phyloP scores from a whole-genome alignment of 1,140 invertebrate genomes.

The Scaptomyza pallida region DNA sequence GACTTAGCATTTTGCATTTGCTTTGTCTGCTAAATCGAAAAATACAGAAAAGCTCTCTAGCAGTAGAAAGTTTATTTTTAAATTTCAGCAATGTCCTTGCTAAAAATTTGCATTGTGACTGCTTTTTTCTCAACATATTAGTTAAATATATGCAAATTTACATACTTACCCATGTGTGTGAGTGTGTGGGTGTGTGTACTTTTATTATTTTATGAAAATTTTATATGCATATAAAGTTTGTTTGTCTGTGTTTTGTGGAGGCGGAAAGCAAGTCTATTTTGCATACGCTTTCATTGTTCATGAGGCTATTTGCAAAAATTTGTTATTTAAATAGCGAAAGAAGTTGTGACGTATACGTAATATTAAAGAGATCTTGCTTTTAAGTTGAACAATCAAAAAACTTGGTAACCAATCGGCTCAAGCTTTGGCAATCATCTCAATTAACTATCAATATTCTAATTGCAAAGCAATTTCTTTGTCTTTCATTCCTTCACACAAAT shows the following conservation, averaged over 20 bases:
- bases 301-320: conserved; percentile 48
- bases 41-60: conserved; percentile 27
- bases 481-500: conserved; percentile 1
- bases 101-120: conserved; percentile 56
- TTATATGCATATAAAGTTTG: conserved; percentile 44
- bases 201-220: conserved; percentile 79
- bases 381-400: too few relatives aligned
- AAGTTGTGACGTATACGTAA: conserved; percentile 49
- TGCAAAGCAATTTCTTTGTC: background rate
- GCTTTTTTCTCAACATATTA: conserved; percentile 25
- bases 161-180: conserved; percentile 18
- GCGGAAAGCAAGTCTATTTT: conserved; percentile 32
- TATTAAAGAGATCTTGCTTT: conserved; percentile 28
- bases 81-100: conserved; percentile 22
- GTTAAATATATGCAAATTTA: conserved; percentile 19
- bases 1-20: background rate
- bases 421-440: too few relatives aligned
- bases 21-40: conserved; percentile 46
- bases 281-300: conserved; percentile 58
- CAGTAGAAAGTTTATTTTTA: conserved; percentile 8
- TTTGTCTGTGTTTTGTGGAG: conserved; percentile 20
- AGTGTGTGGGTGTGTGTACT: conserved; percentile 26
- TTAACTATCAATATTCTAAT: background rate
- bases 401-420: too few relatives aligned
- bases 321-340: conserved; percentile 68